A percentile compares a stretch with the other conserved stretches of the same genome.
Evolutionary conservation across 2,113 vertebrate genomes (phyloP).

Genomic region (Saguinus midas): DNA sequence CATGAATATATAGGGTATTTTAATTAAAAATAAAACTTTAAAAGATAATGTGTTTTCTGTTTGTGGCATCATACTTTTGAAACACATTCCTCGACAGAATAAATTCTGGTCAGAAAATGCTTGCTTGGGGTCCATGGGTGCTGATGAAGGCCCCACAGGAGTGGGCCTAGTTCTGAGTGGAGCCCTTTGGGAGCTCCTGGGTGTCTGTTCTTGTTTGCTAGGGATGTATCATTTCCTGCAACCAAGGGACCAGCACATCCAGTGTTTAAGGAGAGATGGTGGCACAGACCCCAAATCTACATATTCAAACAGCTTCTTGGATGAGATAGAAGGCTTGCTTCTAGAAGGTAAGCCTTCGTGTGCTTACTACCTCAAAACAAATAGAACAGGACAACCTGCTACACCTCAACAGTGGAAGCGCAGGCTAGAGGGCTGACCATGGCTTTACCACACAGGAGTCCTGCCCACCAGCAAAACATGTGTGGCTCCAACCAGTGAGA

Average conservation of each 20-base stretch:
- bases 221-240: not conserved
- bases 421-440: not conserved
- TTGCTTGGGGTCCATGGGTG: no score
- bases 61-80: not conserved
- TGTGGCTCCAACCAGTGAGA: fast-evolving
- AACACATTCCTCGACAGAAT: not conserved
- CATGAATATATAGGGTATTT: not conserved
- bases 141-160: not conserved
- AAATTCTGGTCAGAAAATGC: not conserved
- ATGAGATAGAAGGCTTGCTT: not conserved
- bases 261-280: not conserved
- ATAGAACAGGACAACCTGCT: not conserved
- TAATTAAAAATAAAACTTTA: not conserved
- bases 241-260: not conserved
- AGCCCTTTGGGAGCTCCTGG: not conserved
- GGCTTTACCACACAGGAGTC: not conserved
- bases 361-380: not conserved
- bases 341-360: not conserved
- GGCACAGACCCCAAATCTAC: no score
- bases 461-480: not conserved
- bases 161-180: not conserved
- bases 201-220: not conserved
- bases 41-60: not conserved
- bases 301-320: not conserved
- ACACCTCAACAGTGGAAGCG: not conserved